phyloP scores from a whole-genome alignment of 2,888 invertebrate species.

The Alcis repandata region DNA sequence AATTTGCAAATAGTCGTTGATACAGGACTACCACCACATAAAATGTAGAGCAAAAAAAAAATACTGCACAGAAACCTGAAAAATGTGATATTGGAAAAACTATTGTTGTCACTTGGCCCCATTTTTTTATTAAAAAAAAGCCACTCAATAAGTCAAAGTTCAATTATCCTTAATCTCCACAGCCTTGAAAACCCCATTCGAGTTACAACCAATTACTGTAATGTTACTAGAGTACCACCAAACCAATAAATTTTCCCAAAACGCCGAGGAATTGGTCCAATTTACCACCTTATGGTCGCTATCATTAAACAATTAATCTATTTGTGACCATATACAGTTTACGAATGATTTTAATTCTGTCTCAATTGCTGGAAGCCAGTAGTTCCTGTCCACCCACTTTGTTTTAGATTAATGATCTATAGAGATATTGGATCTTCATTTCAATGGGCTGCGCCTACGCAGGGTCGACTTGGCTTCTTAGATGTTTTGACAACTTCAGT shows the following conservation, averaged over 20 bases:
- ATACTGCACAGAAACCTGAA: no score
- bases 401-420: constrained; percentile 30
- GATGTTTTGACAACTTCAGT: constrained; percentile 16
- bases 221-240: constrained; percentile 21
- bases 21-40: no score
- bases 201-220: constrained; percentile 30
- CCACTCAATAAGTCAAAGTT: background rate
- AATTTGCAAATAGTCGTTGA: no score
- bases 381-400: constrained; percentile 46
- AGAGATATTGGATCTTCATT: constrained; percentile 26
- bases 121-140: no score
- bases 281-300: constrained; percentile 48
- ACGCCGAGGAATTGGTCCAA: constrained; percentile 51
- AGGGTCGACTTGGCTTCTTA: constrained; percentile 9
- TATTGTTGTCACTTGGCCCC: no score
- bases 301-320: constrained; percentile 60
- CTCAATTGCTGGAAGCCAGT: constrained; percentile 31
- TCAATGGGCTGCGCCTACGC: constrained; percentile 24
- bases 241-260: constrained; percentile 50
- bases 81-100: no score
- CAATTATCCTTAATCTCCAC: constrained; percentile 11
- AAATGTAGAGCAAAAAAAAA: no score
- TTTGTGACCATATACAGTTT: constrained; percentile 32
- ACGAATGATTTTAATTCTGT: constrained; percentile 57
- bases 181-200: constrained; percentile 28